Conservation (phyloP, 2,797 vertebrate genomes). For the Arrhamphus sclerolepis region DNA sequence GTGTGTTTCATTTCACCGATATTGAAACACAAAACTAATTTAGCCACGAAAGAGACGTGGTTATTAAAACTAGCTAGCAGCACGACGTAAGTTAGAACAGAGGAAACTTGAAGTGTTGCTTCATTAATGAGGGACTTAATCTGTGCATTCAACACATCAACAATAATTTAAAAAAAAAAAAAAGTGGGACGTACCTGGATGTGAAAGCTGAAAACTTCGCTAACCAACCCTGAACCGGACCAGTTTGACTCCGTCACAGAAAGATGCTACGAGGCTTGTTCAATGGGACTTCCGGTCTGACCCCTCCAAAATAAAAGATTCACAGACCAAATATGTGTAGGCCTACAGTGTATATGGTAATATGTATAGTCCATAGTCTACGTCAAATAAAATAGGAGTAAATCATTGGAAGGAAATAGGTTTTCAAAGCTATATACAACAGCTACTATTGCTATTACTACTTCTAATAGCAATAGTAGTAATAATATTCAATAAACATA, state of each 20-base stretch:
- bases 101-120: neutral
- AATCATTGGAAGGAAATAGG: too few species aligned
- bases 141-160: neutral
- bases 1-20: slow-evolving; percentile 14
- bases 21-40: slow-evolving; percentile 26
- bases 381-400: too few species aligned
- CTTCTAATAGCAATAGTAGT: too few species aligned
- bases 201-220: neutral
- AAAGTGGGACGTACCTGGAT: neutral
- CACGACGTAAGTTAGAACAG: neutral
- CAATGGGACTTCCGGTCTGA: slow-evolving; percentile 1
- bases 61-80: slow-evolving; percentile 5
- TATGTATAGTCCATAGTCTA: too few species aligned
- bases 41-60: neutral
- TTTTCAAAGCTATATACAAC: too few species aligned
- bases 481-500: too few species aligned
- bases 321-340: too few species aligned
- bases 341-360: too few species aligned
- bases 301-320: slow-evolving; percentile 10
- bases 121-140: neutral
- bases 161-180: too few species aligned
- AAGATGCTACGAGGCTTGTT: neutral
- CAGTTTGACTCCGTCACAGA: neutral
- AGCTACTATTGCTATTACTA: too few species aligned
- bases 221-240: too few species aligned